Conservation (phyloP, 2,113 vertebrate species). For the Gasterosteus nipponicus region DNA sequence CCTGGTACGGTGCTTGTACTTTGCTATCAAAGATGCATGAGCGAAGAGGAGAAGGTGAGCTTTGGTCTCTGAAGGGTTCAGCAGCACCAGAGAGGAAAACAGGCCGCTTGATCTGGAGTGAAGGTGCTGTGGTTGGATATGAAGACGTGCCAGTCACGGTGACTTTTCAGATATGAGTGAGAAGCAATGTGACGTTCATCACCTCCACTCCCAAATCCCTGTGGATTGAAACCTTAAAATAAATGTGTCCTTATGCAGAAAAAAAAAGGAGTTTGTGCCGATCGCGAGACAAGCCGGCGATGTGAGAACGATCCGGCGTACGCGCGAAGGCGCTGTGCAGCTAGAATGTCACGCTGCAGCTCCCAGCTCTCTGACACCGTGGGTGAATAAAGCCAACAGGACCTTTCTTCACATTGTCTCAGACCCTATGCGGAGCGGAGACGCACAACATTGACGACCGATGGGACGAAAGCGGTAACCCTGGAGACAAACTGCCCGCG, state of each 20-base stretch:
- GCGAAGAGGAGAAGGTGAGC: background rate
- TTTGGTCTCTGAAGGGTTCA: background rate
- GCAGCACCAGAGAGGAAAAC: background rate
- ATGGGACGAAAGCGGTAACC: slow-evolving; percentile 19
- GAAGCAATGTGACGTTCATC: background rate
- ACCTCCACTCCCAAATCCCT: background rate
- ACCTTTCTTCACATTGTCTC: slow-evolving; percentile 39
- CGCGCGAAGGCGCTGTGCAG: background rate
- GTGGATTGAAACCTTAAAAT: background rate
- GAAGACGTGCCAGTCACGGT: background rate
- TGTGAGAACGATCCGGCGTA: background rate
- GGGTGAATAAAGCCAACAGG: slow-evolving; percentile 18
- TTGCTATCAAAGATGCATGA: slow-evolving; percentile 11
- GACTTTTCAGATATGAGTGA: background rate
- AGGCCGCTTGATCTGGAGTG: background rate
- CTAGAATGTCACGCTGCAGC: background rate
- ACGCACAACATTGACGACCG: too few relatives aligned
- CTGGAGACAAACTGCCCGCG: background rate
- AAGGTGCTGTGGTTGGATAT: background rate
- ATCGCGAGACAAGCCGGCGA: background rate
- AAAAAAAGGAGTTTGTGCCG: background rate
- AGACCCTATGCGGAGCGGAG: background rate
- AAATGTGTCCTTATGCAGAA: background rate
- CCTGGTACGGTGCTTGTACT: background rate
- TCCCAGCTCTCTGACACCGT: background rate